Percentiles rank a stretch among this genome's conserved stretches.
Evolutionary conservation across 1,140 invertebrate species (phyloP).

Genomic region (Metopolophium dirhodum): DNA sequence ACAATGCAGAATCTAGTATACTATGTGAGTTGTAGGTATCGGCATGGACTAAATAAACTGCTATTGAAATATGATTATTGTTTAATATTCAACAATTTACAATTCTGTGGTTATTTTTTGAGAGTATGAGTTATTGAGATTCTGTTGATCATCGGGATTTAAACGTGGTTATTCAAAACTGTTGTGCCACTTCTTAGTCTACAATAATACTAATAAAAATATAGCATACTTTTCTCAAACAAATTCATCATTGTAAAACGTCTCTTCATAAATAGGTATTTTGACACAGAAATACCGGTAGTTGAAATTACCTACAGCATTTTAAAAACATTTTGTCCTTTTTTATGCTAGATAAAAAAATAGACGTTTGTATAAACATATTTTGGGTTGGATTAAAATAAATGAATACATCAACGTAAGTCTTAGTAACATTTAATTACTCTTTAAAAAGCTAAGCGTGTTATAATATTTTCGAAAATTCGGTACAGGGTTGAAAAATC

Average conservation of each 20-base stretch:
- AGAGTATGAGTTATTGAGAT: not conserved
- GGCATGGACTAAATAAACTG: not conserved
- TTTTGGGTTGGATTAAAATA: not conserved
- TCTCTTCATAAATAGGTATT: not conserved
- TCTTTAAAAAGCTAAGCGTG: not conserved
- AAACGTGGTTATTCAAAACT: not conserved
- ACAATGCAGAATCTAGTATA: not conserved
- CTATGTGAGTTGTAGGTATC: not conserved
- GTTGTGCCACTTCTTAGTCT: too few relatives aligned
- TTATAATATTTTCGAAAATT: not conserved
- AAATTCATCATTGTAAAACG: too few relatives aligned
- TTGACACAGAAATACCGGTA: not conserved
- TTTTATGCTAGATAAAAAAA: not conserved
- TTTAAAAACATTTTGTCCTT: not conserved
- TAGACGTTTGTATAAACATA: not conserved
- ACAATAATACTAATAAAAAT: too few relatives aligned
- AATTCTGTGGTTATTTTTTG: not conserved
- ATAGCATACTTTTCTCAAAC: too few relatives aligned
- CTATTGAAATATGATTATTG: not conserved
- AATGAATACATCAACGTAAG: not conserved
- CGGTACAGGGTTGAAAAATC: not conserved
- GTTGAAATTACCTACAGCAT: not conserved
- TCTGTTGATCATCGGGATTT: not conserved
- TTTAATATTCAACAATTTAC: not conserved
- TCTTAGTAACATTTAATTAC: not conserved